Evolutionary conservation across 2,888 invertebrate species (phyloP), one percentile per base, ranked within the genome.

Genomic region (Pyralis farinalis): DNA sequence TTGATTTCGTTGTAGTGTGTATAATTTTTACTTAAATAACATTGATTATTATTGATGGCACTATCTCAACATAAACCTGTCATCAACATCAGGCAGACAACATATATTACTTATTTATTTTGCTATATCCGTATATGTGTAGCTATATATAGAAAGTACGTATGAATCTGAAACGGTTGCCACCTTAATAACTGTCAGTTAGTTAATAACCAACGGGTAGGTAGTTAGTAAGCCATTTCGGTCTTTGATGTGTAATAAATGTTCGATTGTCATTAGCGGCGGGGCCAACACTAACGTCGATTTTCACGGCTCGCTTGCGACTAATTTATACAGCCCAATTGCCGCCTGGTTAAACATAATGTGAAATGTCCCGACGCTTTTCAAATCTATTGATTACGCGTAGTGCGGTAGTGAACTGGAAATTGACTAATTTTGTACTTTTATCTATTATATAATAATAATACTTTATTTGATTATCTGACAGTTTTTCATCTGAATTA

Each of bases 351-450:
- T 58, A 51, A 52, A 58, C 55, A 54, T 70, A 59, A 61, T 53
- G 56, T 53, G 53, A 52, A 58, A 56, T 63, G 62, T 56, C 49
- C 52, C 63, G 55, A 62, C 46, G 51, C 60, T 54, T 57, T 59
- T 49, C 57, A 60, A 54, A 64, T 59, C 63, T 61, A 63, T 58
- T 64, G 59, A 71, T 71, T 60, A 62, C 56, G 47, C 45, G 38
- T 30, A 21, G 34, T 21, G 20, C 11, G 37, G 7, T 36, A 28
- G 28, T 21, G 10, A 34, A 27, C 22, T 1, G 34, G 34, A 11
- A 9, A 10, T 34, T 34, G 3, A n/a, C 25, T 25, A 7, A 25
- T 25, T 25, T 25, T 25, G 25, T 25, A 25, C n/a, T 25, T 2
- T 25, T 2, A n/a, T 25, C 25, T 2, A 25, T 25, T 25, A 7